phyloP scores from a whole-genome alignment of 2,113 vertebrate genomes.

The Terrapene triunguis region DNA sequence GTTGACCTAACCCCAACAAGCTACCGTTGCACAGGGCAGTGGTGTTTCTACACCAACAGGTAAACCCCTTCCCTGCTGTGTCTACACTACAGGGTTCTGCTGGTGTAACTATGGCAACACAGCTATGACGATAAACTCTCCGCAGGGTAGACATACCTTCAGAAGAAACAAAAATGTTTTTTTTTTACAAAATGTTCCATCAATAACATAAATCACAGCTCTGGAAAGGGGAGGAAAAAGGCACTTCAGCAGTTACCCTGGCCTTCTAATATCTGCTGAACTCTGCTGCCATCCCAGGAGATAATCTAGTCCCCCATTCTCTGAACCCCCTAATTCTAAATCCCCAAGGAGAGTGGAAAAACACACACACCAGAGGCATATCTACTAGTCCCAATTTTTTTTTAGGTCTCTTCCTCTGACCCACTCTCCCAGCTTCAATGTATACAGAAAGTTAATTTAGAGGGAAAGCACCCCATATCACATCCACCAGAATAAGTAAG shows the following conservation, averaged over 20 bases:
- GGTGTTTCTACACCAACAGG: not conserved
- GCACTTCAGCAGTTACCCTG: not conserved
- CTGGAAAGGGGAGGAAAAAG: not conserved
- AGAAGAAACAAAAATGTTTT: not conserved
- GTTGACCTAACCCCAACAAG: not conserved
- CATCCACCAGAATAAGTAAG: not conserved
- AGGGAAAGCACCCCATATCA: not conserved
- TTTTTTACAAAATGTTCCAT: not conserved
- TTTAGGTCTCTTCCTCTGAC: not conserved
- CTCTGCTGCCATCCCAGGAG: not conserved
- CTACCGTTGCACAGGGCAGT: not conserved
- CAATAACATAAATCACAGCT: not conserved
- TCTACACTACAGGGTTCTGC: not conserved
- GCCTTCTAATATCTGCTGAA: not conserved
- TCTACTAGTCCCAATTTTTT: not conserved
- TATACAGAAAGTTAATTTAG: not conserved
- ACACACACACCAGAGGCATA: not conserved
- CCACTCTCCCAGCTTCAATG: not conserved
- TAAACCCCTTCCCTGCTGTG: not conserved
- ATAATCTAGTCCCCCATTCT: not conserved
- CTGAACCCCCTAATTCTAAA: not conserved
- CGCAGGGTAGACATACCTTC: not conserved
- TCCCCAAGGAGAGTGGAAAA: not conserved
- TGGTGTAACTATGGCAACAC: not conserved
- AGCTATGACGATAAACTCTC: not conserved